Percentiles rank a stretch among this genome's conserved stretches.
Conservation (phyloP, 1,140 invertebrate genomes). For the Gryon sp. region DNA sequence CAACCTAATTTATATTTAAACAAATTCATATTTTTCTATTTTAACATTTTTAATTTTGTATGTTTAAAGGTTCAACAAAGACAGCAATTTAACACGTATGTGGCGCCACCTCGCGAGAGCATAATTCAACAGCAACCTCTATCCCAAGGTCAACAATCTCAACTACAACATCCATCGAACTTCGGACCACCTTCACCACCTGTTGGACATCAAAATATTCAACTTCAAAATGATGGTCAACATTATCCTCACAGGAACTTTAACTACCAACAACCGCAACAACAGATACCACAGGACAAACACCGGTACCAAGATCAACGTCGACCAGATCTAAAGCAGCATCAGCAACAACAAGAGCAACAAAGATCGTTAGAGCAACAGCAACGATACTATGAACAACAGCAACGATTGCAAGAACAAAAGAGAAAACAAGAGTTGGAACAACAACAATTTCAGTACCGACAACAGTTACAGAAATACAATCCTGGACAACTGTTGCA, state of each 20-base stretch:
- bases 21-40: too few species aligned
- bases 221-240: constrained; percentile 40
- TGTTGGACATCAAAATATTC: constrained; percentile 30
- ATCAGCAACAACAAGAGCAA: constrained; percentile 60
- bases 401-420: constrained; percentile 65
- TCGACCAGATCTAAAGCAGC: constrained; percentile 70
- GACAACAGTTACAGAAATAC: constrained; percentile 74
- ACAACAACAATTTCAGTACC: constrained; percentile 76
- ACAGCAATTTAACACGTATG: constrained; percentile 43
- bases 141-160: neutral
- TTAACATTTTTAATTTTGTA: too few species aligned
- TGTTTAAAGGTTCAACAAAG: constrained; percentile 40
- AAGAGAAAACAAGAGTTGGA: constrained; percentile 69
- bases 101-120: constrained; percentile 15
- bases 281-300: neutral
- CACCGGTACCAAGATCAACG: neutral
- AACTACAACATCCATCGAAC: constrained; percentile 9
- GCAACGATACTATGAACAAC: constrained; percentile 59
- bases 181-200: constrained; percentile 4
- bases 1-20: neutral
- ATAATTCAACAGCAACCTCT: neutral
- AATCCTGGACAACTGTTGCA: constrained; percentile 74
- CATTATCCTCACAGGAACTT: constrained; percentile 24
- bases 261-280: constrained; percentile 49
- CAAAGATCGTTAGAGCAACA: constrained; percentile 64